Base-by-base conservation (phyloP, 2,888 invertebrate species). In the Tinea trinotella region DNA sequence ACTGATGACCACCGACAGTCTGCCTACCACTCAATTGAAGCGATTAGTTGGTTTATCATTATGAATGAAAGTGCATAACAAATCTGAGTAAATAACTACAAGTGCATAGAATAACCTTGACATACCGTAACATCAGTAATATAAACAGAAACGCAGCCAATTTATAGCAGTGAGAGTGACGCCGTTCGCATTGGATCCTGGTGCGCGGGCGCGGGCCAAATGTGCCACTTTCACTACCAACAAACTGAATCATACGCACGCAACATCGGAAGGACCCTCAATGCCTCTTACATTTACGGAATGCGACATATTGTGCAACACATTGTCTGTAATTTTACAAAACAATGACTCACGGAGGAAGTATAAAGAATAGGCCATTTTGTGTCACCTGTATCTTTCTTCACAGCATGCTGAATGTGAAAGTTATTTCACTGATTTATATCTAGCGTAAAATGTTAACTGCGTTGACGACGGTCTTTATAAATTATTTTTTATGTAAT, bases 191-290 rank as follows among this genome's bases (percentile, higher is more conserved):
- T 12, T 24, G 50, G 50, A 50, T 50, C 46, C 46, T 50, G 13
- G 24, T 24, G 24, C 19, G 48, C 24, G 24, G 24, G 22, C 24
- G 24, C 50, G 24, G 50, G 24, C 24, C 24, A 73, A 76, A 74
- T 74, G 71, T 73, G 70, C 66, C 69, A 74, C 84, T 84, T 84
- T 84, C 84, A 80, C 84, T 79, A 64, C 76, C 70, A 61, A 10
- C 60, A 64, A n/a, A 56, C 56, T 82, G 82, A 82, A 64, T 82
- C 59, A 44, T 57, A 61, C 58, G 34, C 57, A 61, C 65, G 61
- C 48, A 48, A 50, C 75, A 71, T 64, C 66, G 61, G 59, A 76
- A 82, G 82, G 81, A 81, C 74, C 71, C 68, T n/a, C 13, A 9
- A 48, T 22, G 24, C 17, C 56, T 64, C 65, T 59, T 60, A 59